Percentiles rank a stretch among this genome's conserved stretches.
These are phyloP conservation scores for Colostygia pectinataria DNA, from an alignment of 2,888 invertebrate genomes.

Conservation along the genomic window DNA sequence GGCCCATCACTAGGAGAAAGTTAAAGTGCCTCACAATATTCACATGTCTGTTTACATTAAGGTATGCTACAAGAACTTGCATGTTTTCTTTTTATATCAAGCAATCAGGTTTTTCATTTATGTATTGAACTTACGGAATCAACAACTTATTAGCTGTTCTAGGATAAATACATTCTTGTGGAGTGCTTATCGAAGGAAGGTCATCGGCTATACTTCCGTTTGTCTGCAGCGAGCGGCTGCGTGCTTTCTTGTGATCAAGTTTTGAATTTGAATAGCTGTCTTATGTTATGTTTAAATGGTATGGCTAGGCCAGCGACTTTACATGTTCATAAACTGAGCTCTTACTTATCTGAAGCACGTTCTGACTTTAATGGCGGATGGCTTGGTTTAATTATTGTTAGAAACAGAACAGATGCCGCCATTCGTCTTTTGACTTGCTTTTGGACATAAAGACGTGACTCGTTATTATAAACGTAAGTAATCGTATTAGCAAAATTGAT, in stretches of 20 bases:
- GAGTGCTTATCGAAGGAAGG: constrained; percentile 45
- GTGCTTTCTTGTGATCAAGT: constrained; percentile 50
- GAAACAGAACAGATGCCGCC: constrained; percentile 9
- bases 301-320: constrained; percentile 29
- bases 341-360: constrained; percentile 7
- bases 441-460: too few relatives aligned
- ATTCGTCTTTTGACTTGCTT: too few relatives aligned
- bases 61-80: constrained; percentile 49
- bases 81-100: constrained; percentile 49
- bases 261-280: constrained; percentile 45
- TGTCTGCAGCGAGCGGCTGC: constrained; percentile 24
- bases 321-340: constrained; percentile 25
- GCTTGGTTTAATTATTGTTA: constrained; percentile 8
- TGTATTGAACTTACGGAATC: constrained; percentile 34
- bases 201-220: constrained; percentile 51
- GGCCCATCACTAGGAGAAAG: constrained; percentile 75
- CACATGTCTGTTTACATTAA: constrained; percentile 67
- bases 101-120: constrained; percentile 36
- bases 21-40: constrained; percentile 67
- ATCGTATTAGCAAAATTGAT: too few relatives aligned
- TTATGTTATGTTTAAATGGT: constrained; percentile 36
- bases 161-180: constrained; percentile 33
- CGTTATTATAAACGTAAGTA: too few relatives aligned
- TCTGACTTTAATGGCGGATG: constrained; percentile 8
- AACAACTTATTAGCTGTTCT: constrained; percentile 38